Evolutionary conservation across 2,113 vertebrate genomes (phyloP), one percentile per base, ranked within the genome.

Genomic region (Daphoenositta chrysoptera): DNA sequence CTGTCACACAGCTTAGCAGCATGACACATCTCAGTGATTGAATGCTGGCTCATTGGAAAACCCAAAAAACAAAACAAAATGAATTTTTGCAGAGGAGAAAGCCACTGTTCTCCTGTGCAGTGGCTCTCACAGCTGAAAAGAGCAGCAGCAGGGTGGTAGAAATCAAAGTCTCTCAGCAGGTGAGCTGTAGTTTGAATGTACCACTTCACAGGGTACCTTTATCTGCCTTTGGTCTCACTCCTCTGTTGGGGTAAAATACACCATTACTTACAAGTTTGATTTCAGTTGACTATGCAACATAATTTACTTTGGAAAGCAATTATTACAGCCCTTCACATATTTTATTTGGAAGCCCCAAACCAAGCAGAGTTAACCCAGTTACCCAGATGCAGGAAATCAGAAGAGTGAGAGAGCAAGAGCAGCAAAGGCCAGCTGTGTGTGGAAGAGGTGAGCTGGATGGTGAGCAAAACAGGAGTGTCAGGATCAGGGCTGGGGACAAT

Each of bases 1-100:
- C 81, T 81, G 90, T 92, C 80, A 35, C 13, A 47, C 85, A 91
- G 78, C 42, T 92, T 90, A 93, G 77, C 89, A 91, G 90, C 91
- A 64, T 79, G 92, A 90, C 86, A 82, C 83, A 54, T 92, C 53
- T 26, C 37, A 48, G 90, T 69, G 94, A 97, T 91, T 93, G 89
- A 94, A 92, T 73, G 64, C 42, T 12, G 15, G 42, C 40, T 95
- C 54, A 37, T 45, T 88, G 68, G 81, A 96, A 94, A 89, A 57
- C 33, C 60, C 39, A 72, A 77, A 80, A 82, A 77, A 24, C 61
- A 80, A 96, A 86, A 33, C 15, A 80, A 95, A 95, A 94, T 42
- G 1, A 64, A 44, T 77, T 89, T 97, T 92, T 92, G 84, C 87
- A 68, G 63, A 35, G 40, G 69, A 53, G 53, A 92, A 92, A 92